These are phyloP conservation scores for Brachionichthys hirsutus DNA, from an alignment of 2,113 vertebrate genomes.

Conservation along the genomic window DNA sequence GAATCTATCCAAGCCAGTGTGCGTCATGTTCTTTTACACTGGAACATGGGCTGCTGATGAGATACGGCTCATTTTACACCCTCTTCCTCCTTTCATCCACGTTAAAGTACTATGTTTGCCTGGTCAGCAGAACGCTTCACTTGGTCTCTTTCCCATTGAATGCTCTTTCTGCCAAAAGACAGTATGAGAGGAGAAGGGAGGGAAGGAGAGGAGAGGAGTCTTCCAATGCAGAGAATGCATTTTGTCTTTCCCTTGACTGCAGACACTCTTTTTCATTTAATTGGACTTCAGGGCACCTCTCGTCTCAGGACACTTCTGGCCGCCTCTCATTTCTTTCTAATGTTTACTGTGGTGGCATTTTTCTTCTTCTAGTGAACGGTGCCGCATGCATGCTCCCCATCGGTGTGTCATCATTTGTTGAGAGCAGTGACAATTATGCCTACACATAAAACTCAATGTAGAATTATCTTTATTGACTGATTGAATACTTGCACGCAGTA, in stretches of 20 bases:
- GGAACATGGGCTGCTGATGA: conserved; percentile 20
- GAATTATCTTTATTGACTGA: too few relatives aligned
- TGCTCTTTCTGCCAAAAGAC: conserved; percentile 23
- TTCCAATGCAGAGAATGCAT: conserved; percentile 46
- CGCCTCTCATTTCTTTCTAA: conserved; percentile 27
- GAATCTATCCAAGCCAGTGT: background rate
- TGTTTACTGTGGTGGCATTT: conserved; percentile 44
- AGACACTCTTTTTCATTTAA: conserved; percentile 67
- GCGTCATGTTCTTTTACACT: conserved; percentile 15
- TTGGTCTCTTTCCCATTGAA: conserved; percentile 44
- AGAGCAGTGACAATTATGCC: too few relatives aligned
- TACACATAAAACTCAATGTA: too few relatives aligned
- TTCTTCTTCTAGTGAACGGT: too few relatives aligned
- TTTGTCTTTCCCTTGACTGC: conserved; percentile 57
- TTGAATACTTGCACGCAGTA: too few relatives aligned
- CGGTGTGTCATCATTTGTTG: too few relatives aligned
- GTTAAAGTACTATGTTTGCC: background rate
- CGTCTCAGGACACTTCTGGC: conserved; percentile 49
- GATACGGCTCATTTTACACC: conserved; percentile 25
- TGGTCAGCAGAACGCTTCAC: conserved; percentile 30
- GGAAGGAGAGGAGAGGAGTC: conserved; percentile 12
- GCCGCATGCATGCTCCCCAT: too few relatives aligned
- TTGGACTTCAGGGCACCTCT: conserved; percentile 67
- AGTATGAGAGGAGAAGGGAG: background rate
- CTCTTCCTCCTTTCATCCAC: conserved; percentile 20